A percentile compares a stretch with the other conserved stretches of the same genome.
These are phyloP conservation scores for Indri indri DNA, from an alignment of 2,113 vertebrate genomes.

Conservation along the genomic window DNA sequence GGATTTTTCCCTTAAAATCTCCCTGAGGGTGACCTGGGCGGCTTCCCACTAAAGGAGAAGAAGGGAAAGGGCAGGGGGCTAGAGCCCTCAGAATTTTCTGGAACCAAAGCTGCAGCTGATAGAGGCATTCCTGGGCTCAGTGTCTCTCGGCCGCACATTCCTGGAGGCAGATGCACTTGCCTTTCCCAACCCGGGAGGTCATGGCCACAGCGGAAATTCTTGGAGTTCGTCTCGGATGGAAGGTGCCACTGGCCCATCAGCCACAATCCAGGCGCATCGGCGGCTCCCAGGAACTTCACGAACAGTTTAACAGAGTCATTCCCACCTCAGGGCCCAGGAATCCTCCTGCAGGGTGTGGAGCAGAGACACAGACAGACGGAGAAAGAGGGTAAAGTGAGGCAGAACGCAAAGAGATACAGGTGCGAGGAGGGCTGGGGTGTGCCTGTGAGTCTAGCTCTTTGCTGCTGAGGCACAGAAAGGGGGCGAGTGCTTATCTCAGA, in stretches of 20 bases:
- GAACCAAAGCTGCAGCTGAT: not conserved
- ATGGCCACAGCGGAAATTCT: conserved; percentile 44
- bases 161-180: conserved; percentile 63
- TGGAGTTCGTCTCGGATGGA: conserved; percentile 66
- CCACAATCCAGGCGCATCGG: not conserved
- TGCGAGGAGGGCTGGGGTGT: fast-evolving
- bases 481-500: not conserved
- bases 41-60: not conserved
- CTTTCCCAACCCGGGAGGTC: conserved; percentile 18
- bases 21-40: not conserved
- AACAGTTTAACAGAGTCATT: not conserved
- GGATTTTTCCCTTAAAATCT: not conserved
- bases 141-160: conserved; percentile 50
- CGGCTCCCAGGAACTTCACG: not conserved
- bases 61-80: not conserved
- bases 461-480: not conserved
- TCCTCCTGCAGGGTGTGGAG: not conserved
- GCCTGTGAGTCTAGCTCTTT: fast-evolving
- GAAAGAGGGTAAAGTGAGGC: not conserved
- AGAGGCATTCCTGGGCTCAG: not conserved
- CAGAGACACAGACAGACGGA: not conserved
- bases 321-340: conserved; percentile 24
- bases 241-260: not conserved
- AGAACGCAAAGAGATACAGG: not conserved
- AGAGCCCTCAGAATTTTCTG: not conserved